Percentiles rank a stretch among this genome's conserved stretches.
Evolutionary conservation across 2,888 invertebrate species (phyloP).

Genomic region (Drosophila heteroneura): DNA sequence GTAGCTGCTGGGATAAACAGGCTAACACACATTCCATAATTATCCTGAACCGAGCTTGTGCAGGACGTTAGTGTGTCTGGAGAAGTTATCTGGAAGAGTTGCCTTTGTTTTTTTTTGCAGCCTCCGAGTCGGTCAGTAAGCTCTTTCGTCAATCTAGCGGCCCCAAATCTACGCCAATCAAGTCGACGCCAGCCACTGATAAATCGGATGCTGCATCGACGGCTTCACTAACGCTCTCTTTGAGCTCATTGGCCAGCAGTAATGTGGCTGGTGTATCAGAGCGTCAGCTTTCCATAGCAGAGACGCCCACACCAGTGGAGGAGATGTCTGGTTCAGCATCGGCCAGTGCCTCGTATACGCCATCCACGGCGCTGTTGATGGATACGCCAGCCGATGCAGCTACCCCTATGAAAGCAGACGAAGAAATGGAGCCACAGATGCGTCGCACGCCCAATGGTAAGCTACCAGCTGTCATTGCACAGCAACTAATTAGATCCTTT

Average conservation of each 20-base stretch:
- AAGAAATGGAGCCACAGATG: conserved; percentile 49
- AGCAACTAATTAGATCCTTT: conserved; percentile 59
- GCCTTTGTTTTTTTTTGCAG: conserved; percentile 56
- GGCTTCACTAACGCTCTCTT: conserved; percentile 80
- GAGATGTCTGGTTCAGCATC: conserved; percentile 64
- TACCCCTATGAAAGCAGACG: conserved; percentile 27
- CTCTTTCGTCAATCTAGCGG: conserved; percentile 84
- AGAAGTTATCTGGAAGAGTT: conserved; percentile 62
- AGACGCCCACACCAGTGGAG: conserved; percentile 70
- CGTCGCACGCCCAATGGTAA: conserved; percentile 71
- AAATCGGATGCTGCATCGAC: conserved; percentile 74
- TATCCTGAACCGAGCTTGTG: conserved; percentile 40
- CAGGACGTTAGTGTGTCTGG: conserved; percentile 67
- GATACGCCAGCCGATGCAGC: conserved; percentile 55
- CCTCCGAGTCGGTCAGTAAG: conserved; percentile 85
- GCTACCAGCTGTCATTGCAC: conserved; percentile 21
- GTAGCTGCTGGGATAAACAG: conserved; percentile 3
- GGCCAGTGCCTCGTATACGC: conserved; percentile 76
- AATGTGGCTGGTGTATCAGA: conserved; percentile 67
- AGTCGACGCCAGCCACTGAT: conserved; percentile 54
- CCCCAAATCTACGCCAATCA: conserved; percentile 66
- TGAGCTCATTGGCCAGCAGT: conserved; percentile 83
- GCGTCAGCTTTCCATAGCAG: conserved; percentile 60
- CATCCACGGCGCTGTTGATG: conserved; percentile 80
- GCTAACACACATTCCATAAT: conserved; percentile 37